Conservation (phyloP, 2,888 invertebrate species). For the Tenthredo notha region DNA sequence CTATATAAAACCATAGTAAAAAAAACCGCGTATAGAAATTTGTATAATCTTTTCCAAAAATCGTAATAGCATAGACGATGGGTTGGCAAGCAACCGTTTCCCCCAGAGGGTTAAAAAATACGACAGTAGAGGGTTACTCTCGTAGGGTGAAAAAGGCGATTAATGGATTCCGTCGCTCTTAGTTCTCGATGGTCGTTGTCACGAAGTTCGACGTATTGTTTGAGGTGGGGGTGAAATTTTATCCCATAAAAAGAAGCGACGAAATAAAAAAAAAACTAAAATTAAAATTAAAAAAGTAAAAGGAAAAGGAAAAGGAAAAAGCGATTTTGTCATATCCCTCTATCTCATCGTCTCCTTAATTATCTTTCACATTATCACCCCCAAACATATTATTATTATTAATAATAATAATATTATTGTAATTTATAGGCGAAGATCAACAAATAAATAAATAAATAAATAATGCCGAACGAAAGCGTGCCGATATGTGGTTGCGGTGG, state of each 20-base stretch:
- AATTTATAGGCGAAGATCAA: not conserved
- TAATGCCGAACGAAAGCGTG: constrained; percentile 74
- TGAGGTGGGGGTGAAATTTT: not conserved
- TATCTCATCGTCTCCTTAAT: not conserved
- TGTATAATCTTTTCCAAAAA: not conserved
- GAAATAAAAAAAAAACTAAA: not conserved
- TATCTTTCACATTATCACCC: no score
- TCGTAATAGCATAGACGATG: not conserved
- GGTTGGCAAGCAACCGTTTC: constrained; percentile 29
- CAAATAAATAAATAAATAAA: not conserved
- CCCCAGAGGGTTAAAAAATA: not conserved
- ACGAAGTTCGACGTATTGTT: constrained; percentile 2
- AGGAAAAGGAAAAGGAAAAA: constrained; percentile 45
- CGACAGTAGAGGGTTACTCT: not conserved
- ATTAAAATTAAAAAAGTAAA: not conserved
- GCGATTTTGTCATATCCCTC: constrained; percentile 51
- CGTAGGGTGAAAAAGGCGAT: not conserved
- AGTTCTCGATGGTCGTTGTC: constrained; percentile 19
- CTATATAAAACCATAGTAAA: not conserved
- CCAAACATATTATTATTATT: no score
- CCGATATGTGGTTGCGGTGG: constrained; percentile 72
- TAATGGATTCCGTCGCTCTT: constrained; percentile 29
- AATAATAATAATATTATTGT: not conserved
- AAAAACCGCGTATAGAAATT: no score
- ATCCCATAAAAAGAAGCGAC: not conserved